Evolutionary conservation across 2,888 invertebrate genomes (phyloP).

Genomic region (Caenorhabditis panamensis): DNA sequence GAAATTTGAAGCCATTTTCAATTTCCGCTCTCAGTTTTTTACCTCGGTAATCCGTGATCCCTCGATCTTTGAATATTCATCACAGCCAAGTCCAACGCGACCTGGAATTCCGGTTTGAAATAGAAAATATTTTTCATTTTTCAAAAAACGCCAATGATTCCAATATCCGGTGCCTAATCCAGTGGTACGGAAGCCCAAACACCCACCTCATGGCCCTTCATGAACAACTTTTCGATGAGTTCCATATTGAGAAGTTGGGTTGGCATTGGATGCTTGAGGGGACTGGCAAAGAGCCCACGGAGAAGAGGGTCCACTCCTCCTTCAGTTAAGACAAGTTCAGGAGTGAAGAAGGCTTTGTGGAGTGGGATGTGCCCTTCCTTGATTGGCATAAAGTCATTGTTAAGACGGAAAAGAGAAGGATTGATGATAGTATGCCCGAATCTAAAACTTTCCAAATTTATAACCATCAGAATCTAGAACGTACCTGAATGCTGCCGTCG

Average conservation of each 20-base stretch:
- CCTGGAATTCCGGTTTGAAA: constrained; percentile 83
- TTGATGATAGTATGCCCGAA: constrained; percentile 98
- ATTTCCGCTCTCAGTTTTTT: constrained; percentile 18
- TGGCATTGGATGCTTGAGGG: constrained; percentile 88
- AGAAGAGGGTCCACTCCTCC: constrained; percentile 97
- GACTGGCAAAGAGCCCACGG: constrained; percentile 88
- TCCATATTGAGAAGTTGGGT: constrained; percentile 93
- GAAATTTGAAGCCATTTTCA: constrained; percentile 22
- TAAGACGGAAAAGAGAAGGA: constrained; percentile 86
- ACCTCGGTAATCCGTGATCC: constrained; percentile 90
- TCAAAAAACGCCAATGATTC: neutral
- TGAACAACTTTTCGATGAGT: constrained; percentile 91
- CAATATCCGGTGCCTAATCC: neutral
- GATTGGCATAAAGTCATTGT: constrained; percentile 84
- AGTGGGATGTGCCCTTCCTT: constrained; percentile 91
- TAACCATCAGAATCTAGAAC: neutral
- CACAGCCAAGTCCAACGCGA: constrained; percentile 93
- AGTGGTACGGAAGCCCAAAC: too few relatives aligned
- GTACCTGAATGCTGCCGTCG: constrained; percentile 91
- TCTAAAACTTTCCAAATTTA: constrained; percentile 32
- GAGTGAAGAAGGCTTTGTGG: constrained; percentile 94
- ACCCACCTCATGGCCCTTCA: constrained; percentile 82
- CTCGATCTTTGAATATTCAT: constrained; percentile 95
- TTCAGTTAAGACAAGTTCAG: constrained; percentile 95
- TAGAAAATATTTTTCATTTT: too few relatives aligned